Conservation (phyloP, 2,113 vertebrate species). For the Emydura subglobosa region DNA sequence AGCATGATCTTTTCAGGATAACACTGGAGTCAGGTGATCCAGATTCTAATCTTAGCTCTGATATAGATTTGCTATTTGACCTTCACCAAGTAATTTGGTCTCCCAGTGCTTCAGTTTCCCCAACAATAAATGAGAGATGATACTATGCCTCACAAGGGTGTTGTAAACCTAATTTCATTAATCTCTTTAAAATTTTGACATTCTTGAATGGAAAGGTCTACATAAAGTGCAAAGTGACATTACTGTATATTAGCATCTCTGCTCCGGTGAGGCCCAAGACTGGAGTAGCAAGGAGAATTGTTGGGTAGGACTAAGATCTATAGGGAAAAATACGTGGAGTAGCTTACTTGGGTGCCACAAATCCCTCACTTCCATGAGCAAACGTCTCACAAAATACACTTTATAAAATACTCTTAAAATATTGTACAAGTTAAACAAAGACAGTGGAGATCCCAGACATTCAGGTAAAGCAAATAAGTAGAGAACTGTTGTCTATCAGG, state of each 20-base stretch:
- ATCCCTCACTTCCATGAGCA: constrained; percentile 9
- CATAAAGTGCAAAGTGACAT: neutral
- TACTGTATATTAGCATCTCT: neutral
- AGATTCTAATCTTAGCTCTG: neutral
- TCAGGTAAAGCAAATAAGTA: neutral
- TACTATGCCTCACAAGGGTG: neutral
- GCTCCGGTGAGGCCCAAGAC: neutral
- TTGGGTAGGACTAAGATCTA: neutral
- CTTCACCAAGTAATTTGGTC: neutral
- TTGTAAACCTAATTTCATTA: neutral
- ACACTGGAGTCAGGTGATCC: neutral
- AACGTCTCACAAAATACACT: neutral
- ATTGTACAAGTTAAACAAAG: neutral
- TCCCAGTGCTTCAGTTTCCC: neutral
- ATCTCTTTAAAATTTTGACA: neutral
- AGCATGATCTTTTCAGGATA: neutral
- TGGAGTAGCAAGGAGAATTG: neutral
- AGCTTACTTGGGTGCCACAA: neutral
- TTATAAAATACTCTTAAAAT: neutral
- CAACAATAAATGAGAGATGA: neutral
- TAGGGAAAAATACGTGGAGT: neutral
- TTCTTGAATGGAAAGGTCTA: neutral
- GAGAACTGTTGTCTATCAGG: neutral
- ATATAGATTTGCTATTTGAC: neutral
- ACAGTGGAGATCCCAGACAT: neutral